Percentiles rank a stretch among this genome's conserved stretches.
Conservation (phyloP, 2,113 vertebrate species). For the Piprites chloris region DNA sequence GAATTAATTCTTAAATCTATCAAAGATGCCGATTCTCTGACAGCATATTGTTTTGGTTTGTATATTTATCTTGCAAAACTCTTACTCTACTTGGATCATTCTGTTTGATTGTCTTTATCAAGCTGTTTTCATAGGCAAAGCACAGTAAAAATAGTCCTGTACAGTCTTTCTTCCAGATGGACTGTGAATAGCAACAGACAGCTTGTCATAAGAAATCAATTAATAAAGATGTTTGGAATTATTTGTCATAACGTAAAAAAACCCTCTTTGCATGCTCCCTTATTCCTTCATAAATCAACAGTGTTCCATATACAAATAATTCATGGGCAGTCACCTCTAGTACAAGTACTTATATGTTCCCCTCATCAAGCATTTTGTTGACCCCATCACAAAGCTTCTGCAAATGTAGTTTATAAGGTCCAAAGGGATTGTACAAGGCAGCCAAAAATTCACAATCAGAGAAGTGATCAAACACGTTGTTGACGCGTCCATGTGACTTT, state of each 20-base stretch:
- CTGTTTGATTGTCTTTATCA: conserved; percentile 18
- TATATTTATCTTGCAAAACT: not conserved
- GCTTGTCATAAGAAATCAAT: not conserved
- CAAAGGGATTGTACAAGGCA: conserved; percentile 84
- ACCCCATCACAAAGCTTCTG: conserved; percentile 85
- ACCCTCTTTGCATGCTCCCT: conserved; percentile 14
- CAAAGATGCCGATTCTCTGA: not conserved
- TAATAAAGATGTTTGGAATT: conserved; percentile 44
- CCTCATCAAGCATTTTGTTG: conserved; percentile 88
- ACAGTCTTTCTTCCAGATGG: not conserved
- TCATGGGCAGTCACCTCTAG: not conserved
- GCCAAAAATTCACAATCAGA: conserved; percentile 86
- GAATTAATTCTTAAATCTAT: not conserved
- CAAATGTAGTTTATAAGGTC: conserved; percentile 80
- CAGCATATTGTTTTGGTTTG: not conserved
- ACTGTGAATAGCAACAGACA: conserved; percentile 17
- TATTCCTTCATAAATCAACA: conserved; percentile 74
- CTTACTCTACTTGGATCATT: not conserved
- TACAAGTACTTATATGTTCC: conserved; percentile 75
- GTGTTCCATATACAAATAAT: conserved; percentile 51
- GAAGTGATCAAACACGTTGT: conserved; percentile 87
- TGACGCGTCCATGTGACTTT: conserved; percentile 83
- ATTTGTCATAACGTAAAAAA: not conserved
- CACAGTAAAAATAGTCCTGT: conserved; percentile 2
- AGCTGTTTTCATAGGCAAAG: conserved; percentile 36